Conservation (phyloP, 2,113 vertebrate genomes). For the Hyaena hyaena region DNA sequence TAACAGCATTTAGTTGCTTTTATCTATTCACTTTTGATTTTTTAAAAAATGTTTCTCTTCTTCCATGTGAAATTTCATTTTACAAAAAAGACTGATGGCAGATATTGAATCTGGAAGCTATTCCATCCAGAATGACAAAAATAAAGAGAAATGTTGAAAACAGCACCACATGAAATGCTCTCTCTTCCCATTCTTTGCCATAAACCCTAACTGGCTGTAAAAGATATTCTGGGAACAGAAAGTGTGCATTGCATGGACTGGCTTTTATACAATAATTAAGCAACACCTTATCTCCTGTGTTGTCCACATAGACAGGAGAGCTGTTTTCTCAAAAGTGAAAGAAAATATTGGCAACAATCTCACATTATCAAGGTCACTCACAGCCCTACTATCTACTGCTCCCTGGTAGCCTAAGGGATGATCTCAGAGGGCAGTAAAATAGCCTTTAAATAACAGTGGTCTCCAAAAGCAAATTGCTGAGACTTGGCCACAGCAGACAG, state of each 20-base stretch:
- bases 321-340: constrained; percentile 70
- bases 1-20: constrained; percentile 71
- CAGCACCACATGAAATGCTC: background rate
- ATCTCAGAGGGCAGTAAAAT: background rate
- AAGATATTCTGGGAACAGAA: constrained; percentile 58
- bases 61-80: constrained; percentile 74
- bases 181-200: background rate
- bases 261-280: background rate
- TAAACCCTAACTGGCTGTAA: constrained; percentile 35
- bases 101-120: constrained; percentile 60
- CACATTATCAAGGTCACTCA: background rate
- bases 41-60: background rate
- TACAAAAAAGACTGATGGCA: constrained; percentile 52
- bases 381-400: background rate
- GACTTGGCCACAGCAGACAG: background rate
- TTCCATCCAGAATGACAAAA: constrained; percentile 69
- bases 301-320: constrained; percentile 57
- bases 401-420: background rate
- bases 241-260: background rate
- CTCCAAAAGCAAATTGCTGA: background rate
- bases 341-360: constrained; percentile 50
- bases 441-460: background rate
- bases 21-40: constrained; percentile 52
- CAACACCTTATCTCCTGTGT: constrained; percentile 4
- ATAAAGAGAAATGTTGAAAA: constrained; percentile 4